A percentile compares a stretch with the other conserved stretches of the same genome.
phyloP scores from a whole-genome alignment of 1,140 invertebrate species.

The Portunus trituberculatus region DNA sequence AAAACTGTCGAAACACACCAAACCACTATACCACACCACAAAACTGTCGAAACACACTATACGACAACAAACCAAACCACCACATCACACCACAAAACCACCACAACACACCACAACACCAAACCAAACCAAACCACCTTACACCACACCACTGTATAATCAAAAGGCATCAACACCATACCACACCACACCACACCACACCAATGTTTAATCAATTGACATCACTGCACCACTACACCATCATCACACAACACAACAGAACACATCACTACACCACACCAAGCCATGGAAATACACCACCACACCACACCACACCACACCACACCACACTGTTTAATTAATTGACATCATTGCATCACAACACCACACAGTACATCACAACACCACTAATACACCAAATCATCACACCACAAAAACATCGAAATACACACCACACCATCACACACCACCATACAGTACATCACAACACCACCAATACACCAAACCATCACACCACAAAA shows the following conservation, averaged over 20 bases:
- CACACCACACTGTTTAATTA: not conserved
- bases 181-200: not conserved
- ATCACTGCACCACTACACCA: no score
- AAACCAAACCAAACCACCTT: not conserved
- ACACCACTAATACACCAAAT: not conserved
- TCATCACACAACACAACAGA: not conserved
- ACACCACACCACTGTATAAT: not conserved
- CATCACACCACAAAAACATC: not conserved
- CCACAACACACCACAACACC: not conserved
- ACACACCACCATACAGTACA: not conserved
- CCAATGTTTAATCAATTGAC: no score
- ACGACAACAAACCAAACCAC: not conserved
- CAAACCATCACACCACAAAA: not conserved
- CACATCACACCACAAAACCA: not conserved
- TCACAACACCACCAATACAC: not conserved
- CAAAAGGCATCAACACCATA: slow-evolving; percentile 1
- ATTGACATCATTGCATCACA: not conserved
- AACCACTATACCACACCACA: not conserved
- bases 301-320: no score
- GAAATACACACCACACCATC: not conserved
- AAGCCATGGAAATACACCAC: not conserved
- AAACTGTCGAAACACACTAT: not conserved
- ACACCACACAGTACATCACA: not conserved
- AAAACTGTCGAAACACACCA: no score
- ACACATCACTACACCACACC: not conserved